Conservation (phyloP, 2,888 invertebrate species). For the Lamellibrachia columna region DNA sequence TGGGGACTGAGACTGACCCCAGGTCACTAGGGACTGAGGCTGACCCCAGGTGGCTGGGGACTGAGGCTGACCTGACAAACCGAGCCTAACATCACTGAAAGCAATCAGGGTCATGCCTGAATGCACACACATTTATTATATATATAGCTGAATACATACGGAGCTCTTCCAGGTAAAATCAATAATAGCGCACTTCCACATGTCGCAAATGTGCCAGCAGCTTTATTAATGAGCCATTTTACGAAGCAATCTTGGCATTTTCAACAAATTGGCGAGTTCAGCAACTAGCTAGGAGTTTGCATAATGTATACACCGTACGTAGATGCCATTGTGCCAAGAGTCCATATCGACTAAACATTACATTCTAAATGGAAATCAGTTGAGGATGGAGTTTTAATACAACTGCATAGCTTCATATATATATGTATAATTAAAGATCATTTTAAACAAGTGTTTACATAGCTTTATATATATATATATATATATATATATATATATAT, state of each 20-base stretch:
- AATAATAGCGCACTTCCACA: not conserved
- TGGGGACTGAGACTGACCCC: not conserved
- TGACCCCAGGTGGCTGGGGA: not conserved
- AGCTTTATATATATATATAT: no score
- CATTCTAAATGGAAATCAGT: no score
- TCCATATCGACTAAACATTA: not conserved
- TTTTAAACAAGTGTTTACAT: no score
- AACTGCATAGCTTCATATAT: no score
- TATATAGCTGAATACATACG: not conserved
- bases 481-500: no score
- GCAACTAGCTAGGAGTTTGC: not conserved
- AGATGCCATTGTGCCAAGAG: not conserved
- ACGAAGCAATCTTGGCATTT: constrained; percentile 3
- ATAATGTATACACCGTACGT: not conserved
- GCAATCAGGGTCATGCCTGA: not conserved
- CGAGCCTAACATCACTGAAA: not conserved
- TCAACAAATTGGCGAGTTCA: not conserved
- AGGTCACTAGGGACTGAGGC: not conserved
- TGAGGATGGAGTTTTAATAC: no score
- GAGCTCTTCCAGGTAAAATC: not conserved
- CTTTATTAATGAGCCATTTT: not conserved
- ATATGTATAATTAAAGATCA: no score
- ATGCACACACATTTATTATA: not conserved
- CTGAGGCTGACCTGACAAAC: not conserved
- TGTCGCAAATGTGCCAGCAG: not conserved